Evolutionary conservation across 2,888 invertebrate genomes (phyloP).

Genomic region (Copidosoma aretas): DNA sequence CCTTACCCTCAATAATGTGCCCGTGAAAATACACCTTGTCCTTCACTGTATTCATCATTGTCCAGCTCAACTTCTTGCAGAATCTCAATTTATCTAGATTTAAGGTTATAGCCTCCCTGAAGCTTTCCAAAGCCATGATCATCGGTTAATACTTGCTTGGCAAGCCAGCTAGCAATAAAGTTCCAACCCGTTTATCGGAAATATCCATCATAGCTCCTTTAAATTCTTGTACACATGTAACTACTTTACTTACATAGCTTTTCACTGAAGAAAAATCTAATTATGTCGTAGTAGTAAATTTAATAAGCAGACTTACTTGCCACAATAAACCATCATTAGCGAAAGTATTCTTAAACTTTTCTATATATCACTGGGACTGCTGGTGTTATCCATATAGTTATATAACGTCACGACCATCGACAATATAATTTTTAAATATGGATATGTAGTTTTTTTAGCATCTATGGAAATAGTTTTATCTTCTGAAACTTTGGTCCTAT

Average conservation of each 20-base stretch:
- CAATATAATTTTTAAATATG: too few relatives aligned
- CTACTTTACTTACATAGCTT: neutral
- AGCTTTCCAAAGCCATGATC: slow-evolving; percentile 9
- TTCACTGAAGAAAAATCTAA: neutral
- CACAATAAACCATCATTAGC: too few relatives aligned
- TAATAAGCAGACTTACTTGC: neutral
- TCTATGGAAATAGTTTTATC: too few relatives aligned
- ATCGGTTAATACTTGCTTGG: neutral
- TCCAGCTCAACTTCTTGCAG: slow-evolving; percentile 3
- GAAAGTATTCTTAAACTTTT: too few relatives aligned
- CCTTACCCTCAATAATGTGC: too few relatives aligned
- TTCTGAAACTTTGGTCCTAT: too few relatives aligned
- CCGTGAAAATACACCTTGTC: too few relatives aligned
- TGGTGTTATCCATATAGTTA: too few relatives aligned
- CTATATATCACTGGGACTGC: too few relatives aligned
- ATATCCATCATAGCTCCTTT: neutral
- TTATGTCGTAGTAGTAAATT: neutral
- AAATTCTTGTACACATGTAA: neutral
- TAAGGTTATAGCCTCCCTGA: neutral
- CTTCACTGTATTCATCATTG: too few relatives aligned
- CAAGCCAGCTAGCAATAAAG: neutral
- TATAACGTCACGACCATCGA: too few relatives aligned
- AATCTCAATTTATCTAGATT: neutral
- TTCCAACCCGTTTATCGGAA: neutral
- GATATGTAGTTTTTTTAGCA: too few relatives aligned